phyloP scores from a whole-genome alignment of 2,888 invertebrate genomes.

The Cerastoderma edule region DNA sequence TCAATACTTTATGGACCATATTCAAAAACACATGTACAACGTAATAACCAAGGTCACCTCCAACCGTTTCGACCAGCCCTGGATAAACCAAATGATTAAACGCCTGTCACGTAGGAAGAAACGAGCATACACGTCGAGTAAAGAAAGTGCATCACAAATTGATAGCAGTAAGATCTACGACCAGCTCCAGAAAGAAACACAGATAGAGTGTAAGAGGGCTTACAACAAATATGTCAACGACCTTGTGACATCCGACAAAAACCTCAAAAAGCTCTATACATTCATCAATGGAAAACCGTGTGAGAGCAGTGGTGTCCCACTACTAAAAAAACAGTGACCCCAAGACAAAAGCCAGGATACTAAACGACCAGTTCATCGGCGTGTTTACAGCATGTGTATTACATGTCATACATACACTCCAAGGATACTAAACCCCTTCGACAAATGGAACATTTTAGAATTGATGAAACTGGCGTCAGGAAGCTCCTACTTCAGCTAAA shows the following conservation, averaged over 20 bases:
- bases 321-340: neutral
- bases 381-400: neutral
- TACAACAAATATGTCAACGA: conserved; percentile 18
- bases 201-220: conserved; percentile 8
- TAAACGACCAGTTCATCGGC: neutral
- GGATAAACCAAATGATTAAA: conserved; percentile 12
- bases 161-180: conserved; percentile 3
- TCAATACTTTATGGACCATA: neutral
- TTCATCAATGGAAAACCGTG: conserved; percentile 22
- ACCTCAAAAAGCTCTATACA: conserved; percentile 13
- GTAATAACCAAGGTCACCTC: conserved; percentile 34
- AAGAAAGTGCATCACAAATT: neutral
- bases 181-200: neutral
- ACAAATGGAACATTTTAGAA: neutral
- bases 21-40: conserved; percentile 1
- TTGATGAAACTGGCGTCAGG: neutral
- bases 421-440: conserved; percentile 4
- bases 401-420: conserved; percentile 9
- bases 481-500: neutral
- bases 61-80: conserved; percentile 27
- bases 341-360: neutral
- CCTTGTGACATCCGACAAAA: conserved; percentile 3
- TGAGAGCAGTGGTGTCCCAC: neutral
- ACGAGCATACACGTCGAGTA: conserved; percentile 15
- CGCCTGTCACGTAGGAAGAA: conserved; percentile 25